Conservation (phyloP, 2,797 vertebrate species). For the Chelmon rostratus region DNA sequence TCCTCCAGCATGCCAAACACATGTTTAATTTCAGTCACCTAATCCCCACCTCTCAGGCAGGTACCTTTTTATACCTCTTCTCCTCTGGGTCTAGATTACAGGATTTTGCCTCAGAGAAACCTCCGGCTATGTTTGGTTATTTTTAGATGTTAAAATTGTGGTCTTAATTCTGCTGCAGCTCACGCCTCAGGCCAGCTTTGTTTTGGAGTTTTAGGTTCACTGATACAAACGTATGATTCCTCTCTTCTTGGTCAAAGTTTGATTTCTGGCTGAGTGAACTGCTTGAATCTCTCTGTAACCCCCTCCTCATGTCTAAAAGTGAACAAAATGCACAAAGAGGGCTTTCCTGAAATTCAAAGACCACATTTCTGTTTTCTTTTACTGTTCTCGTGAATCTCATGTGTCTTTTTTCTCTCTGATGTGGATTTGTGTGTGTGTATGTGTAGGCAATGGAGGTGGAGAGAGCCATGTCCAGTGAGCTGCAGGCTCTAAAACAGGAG, state of each 20-base stretch:
- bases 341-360: slow-evolving; percentile 3
- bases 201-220: slow-evolving; percentile 23
- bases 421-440: slow-evolving; percentile 35
- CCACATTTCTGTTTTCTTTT: background rate
- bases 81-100: slow-evolving; percentile 39
- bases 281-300: background rate
- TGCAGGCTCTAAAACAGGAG: slow-evolving; percentile 83
- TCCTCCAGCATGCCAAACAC: slow-evolving; percentile 19
- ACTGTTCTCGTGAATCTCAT: slow-evolving; percentile 3
- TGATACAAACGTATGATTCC: background rate
- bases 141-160: slow-evolving; percentile 44
- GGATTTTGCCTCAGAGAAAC: slow-evolving; percentile 30
- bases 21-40: slow-evolving; percentile 44
- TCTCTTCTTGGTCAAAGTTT: slow-evolving; percentile 5
- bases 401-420: slow-evolving; percentile 35
- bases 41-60: slow-evolving; percentile 46
- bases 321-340: background rate
- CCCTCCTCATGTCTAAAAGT: background rate
- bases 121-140: slow-evolving; percentile 34
- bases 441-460: slow-evolving; percentile 83
- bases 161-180: slow-evolving; percentile 36
- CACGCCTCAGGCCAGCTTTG: slow-evolving; percentile 35
- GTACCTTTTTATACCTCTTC: slow-evolving; percentile 26
- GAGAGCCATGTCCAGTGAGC: slow-evolving; percentile 79
- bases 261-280: background rate